Evolutionary conservation across 1,140 invertebrate genomes (phyloP).

Genomic region (Diachasma alloeum): DNA sequence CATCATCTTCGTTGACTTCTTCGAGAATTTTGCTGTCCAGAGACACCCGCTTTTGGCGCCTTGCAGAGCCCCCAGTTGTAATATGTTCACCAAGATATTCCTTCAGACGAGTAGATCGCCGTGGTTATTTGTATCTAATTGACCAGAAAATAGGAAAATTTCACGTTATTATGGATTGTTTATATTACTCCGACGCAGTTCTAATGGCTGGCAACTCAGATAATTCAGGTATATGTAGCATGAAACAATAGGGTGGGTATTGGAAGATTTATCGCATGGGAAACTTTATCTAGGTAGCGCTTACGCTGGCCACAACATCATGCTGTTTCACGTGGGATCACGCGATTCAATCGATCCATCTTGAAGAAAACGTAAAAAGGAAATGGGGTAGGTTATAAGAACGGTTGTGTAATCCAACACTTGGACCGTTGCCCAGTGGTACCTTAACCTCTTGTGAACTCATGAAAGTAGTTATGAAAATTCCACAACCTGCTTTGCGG

Average conservation of each 20-base stretch:
- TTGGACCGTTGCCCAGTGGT: neutral
- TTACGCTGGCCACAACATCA: neutral
- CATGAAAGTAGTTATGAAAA: constrained; percentile 12
- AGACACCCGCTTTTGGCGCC: constrained; percentile 32
- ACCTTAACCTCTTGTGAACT: neutral
- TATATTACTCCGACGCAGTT: neutral
- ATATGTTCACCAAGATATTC: constrained; percentile 45
- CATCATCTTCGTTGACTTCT: constrained; percentile 43
- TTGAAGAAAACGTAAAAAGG: neutral
- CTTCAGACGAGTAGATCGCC: constrained; percentile 51
- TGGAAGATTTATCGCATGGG: constrained; percentile 9
- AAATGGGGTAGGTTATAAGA: neutral
- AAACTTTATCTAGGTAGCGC: constrained; percentile 14
- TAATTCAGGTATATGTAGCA: neutral
- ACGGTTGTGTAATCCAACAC: neutral
- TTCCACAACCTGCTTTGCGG: neutral
- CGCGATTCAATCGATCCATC: constrained; percentile 23
- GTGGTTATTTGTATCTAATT: constrained; percentile 62
- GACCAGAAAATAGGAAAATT: neutral
- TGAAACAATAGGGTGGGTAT: neutral
- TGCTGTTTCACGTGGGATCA: neutral
- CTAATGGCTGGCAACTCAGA: neutral
- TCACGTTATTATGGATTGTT: no score
- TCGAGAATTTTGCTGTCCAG: constrained; percentile 45
- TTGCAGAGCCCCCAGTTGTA: constrained; percentile 4